Evolutionary conservation across 2,113 vertebrate species (phyloP).

Genomic region (Gnathochromis pfefferi): DNA sequence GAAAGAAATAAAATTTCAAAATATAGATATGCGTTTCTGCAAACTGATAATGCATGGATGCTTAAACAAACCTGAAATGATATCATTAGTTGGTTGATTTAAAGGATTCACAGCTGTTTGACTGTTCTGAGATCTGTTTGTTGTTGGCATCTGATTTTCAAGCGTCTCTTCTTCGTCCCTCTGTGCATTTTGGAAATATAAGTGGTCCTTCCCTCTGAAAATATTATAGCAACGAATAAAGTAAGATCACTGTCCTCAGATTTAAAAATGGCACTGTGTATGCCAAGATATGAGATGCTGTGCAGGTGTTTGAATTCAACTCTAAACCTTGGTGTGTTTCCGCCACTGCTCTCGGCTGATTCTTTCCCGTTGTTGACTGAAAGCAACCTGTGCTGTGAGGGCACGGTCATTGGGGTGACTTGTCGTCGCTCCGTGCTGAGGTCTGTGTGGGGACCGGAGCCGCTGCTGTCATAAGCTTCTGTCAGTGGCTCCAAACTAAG

Average conservation of each 20-base stretch:
- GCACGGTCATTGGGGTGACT: slow-evolving; percentile 21
- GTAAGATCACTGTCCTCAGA: not conserved
- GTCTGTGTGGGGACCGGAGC: slow-evolving; percentile 63
- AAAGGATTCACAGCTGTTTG: slow-evolving; percentile 14
- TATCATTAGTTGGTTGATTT: slow-evolving; percentile 65
- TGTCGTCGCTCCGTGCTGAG: slow-evolving; percentile 38
- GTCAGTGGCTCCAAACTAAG: slow-evolving; percentile 82
- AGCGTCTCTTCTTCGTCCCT: slow-evolving; percentile 16
- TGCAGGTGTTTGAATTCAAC: not conserved
- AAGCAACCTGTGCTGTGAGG: slow-evolving; percentile 12
- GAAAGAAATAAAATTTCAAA: not conserved
- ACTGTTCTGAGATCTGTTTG: not conserved
- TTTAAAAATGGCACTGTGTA: not conserved
- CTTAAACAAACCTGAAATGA: slow-evolving; percentile 79
- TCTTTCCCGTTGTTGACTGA: slow-evolving; percentile 47
- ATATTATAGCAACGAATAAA: not conserved
- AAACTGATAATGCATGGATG: not conserved
- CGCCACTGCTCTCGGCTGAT: slow-evolving; percentile 42
- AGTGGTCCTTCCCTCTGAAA: slow-evolving; percentile 75
- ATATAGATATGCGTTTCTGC: not conserved
- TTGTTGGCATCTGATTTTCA: slow-evolving; percentile 12
- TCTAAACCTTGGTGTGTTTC: slow-evolving; percentile 74
- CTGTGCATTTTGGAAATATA: slow-evolving; percentile 65
- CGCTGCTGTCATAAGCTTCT: slow-evolving; percentile 74
- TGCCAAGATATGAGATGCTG: not conserved